A percentile compares a stretch with the other conserved stretches of the same genome.
Evolutionary conservation across 2,113 vertebrate species (phyloP).

Genomic region (Actinemys pallida): DNA sequence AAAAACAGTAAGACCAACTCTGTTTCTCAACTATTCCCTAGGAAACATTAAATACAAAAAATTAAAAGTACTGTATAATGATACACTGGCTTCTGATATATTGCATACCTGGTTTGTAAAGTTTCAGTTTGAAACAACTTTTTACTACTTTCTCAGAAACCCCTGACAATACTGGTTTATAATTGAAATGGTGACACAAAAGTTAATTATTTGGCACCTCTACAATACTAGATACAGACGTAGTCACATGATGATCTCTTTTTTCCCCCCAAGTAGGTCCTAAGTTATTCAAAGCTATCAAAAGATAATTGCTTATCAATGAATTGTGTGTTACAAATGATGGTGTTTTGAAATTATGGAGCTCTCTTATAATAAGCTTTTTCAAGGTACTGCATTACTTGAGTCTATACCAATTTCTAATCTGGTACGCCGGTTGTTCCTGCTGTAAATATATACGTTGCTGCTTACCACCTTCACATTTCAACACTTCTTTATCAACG

Average conservation of each 20-base stretch:
- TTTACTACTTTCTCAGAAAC: not conserved
- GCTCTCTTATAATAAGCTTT: not conserved
- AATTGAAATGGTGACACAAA: not conserved
- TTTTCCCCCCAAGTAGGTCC: not conserved
- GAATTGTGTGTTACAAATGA: not conserved
- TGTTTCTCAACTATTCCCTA: not conserved
- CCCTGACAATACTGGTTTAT: not conserved
- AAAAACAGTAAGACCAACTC: not conserved
- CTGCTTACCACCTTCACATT: not conserved
- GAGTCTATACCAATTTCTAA: not conserved
- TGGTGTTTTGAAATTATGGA: not conserved
- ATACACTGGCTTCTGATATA: not conserved
- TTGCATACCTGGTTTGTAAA: not conserved
- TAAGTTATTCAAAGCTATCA: not conserved
- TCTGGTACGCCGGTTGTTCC: not conserved
- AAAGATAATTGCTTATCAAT: not conserved
- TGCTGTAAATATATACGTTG: not conserved
- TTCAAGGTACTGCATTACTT: not conserved
- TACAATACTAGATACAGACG: not conserved
- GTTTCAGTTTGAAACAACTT: not conserved
- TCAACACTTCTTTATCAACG: not conserved
- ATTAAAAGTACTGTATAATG: not conserved
- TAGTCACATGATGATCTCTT: not conserved
- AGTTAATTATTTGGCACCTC: not conserved
- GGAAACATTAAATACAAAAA: not conserved